A percentile compares a stretch with the other conserved stretches of the same genome.
These are phyloP conservation scores for Pangasius larnaudii DNA, from an alignment of 2,797 vertebrate genomes.

Conservation along the genomic window DNA sequence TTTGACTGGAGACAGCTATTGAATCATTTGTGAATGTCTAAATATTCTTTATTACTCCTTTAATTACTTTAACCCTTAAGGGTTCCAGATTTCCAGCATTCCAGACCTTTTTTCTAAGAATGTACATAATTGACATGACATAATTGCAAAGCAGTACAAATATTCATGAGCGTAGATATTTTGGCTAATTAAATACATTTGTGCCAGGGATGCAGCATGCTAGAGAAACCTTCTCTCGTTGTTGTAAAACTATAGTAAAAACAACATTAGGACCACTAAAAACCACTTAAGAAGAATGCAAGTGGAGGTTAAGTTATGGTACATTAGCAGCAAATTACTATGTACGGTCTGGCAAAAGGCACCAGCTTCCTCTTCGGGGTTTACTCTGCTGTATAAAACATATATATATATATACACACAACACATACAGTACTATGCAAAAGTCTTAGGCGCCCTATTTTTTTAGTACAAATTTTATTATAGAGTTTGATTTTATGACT, in stretches of 20 bases:
- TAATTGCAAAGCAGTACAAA: background rate
- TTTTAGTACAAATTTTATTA: no score
- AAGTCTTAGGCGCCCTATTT: no score
- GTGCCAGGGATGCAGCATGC: background rate
- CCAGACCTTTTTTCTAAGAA: background rate
- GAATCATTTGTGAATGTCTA: background rate
- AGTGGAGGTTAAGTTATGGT: background rate
- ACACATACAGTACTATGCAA: no score
- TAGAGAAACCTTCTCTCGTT: background rate
- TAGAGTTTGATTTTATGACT: no score
- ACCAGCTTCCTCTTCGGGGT: background rate
- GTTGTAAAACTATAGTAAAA: background rate
- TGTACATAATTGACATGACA: background rate
- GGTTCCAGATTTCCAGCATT: background rate
- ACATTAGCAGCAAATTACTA: conserved; percentile 19
- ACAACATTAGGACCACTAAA: background rate
- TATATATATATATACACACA: background rate
- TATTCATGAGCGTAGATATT: background rate
- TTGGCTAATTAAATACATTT: background rate
- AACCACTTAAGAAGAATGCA: background rate
- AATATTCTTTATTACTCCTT: background rate
- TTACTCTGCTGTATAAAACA: background rate
- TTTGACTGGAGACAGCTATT: background rate
- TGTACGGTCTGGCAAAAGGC: background rate
- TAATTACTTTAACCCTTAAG: background rate